Percentiles rank a stretch among this genome's conserved stretches.
These are phyloP conservation scores for Papilio polyxenes DNA, from an alignment of 1,140 invertebrate genomes.

Conservation along the genomic window DNA sequence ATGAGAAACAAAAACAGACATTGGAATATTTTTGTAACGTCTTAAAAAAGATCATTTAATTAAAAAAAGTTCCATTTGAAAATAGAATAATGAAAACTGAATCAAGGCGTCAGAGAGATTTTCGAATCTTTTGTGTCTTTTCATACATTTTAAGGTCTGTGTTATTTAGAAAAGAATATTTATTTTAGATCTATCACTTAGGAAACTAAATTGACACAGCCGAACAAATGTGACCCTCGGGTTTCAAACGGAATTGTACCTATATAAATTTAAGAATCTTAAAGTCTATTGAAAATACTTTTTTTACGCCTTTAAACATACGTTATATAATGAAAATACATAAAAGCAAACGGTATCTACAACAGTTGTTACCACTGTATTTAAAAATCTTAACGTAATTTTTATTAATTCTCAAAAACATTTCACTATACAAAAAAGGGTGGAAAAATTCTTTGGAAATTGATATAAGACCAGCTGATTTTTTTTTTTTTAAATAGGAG, in stretches of 20 bases:
- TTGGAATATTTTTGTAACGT: background rate
- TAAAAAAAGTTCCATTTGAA: background rate
- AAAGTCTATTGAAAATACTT: background rate
- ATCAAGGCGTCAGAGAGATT: background rate
- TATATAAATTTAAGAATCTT: conserved; percentile 5
- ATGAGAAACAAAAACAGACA: no score
- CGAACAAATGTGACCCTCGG: conserved; percentile 6
- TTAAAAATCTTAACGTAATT: no score
- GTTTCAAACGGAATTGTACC: background rate
- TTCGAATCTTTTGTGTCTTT: background rate
- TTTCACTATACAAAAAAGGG: no score
- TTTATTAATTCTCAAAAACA: no score
- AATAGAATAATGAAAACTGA: background rate
- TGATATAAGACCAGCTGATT: no score
- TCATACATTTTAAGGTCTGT: background rate
- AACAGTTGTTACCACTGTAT: no score
- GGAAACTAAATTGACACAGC: background rate
- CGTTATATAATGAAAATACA: no score
- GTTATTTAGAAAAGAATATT: background rate
- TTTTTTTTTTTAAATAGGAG: no score
- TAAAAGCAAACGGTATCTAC: no score
- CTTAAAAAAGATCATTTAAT: background rate
- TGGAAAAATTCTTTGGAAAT: no score
- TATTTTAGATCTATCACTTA: background rate
- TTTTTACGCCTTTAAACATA: background rate